A percentile compares a stretch with the other conserved stretches of the same genome.
Evolutionary conservation across 2,797 vertebrate species (phyloP).

Genomic region (Trachurus trachurus): DNA sequence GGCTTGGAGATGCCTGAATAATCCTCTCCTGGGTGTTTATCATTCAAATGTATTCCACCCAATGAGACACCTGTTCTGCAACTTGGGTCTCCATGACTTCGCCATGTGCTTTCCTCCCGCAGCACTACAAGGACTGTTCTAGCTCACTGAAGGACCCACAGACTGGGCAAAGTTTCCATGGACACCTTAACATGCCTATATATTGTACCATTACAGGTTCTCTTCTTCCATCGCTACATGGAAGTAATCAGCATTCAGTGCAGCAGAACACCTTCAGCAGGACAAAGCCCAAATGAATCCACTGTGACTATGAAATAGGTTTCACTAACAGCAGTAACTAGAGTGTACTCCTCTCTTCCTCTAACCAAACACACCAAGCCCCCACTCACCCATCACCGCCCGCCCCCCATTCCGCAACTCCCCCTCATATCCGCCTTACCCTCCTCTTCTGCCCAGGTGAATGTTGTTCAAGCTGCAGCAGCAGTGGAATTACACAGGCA

Average conservation of each 20-base stretch:
- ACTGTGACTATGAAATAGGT: conserved; percentile 56
- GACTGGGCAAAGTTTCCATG: conserved; percentile 39
- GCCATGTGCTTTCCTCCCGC: conserved; percentile 44
- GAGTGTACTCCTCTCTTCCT: conserved; percentile 60
- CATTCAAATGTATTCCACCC: conserved; percentile 85
- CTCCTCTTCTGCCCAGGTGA: conserved; percentile 84
- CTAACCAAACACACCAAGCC: conserved; percentile 62
- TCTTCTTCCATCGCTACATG: conserved; percentile 18
- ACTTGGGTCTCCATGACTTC: conserved; percentile 63
- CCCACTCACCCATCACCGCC: conserved; percentile 23
- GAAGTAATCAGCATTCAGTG: conserved; percentile 37
- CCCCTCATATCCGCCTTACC: conserved; percentile 61
- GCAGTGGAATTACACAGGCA: conserved; percentile 85
- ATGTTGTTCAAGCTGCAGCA: conserved; percentile 80
- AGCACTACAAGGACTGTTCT: conserved; percentile 19
- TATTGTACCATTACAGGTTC: conserved; percentile 5
- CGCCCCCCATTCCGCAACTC: conserved; percentile 26
- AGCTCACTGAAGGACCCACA: conserved; percentile 14
- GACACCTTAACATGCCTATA: conserved; percentile 23
- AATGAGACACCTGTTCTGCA: conserved; percentile 78
- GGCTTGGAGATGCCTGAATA: conserved; percentile 76
- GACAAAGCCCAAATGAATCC: conserved; percentile 51
- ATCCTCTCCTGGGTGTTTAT: conserved; percentile 81
- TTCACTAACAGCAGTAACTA: conserved; percentile 59
- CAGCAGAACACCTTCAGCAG: conserved; percentile 29